Evolutionary conservation across 1,140 invertebrate species (phyloP), one percentile per base, ranked within the genome.

Genomic region (Amphibalanus amphitrite): DNA sequence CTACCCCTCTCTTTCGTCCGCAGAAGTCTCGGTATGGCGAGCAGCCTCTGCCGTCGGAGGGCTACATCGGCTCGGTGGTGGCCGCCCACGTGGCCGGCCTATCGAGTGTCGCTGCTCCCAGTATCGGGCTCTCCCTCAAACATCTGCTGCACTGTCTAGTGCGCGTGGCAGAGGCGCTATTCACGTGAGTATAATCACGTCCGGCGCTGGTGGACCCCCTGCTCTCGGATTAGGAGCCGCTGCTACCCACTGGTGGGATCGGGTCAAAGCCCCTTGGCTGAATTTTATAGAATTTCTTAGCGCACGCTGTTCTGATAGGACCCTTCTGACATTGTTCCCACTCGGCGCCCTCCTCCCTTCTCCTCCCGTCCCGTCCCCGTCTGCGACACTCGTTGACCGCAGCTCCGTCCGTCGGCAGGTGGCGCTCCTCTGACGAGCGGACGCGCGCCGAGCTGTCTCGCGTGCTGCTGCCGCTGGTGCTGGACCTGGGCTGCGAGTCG

Each of bases 41-140:
- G 75, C 90, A 93, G 77, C 87, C 91, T 10, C 88, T 93, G 74
- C 90, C 90, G 29, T 87, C 88, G 0, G 91, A 93, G 78, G 91
- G 87, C 76, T 91, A 90, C 73, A 85, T 92, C 13, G 81, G 88
- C 72, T 84, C 84, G 30, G 78, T 83, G 47, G 76, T 83, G 30
- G 77, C 77, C 70, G 76, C 76, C 0, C 78, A 80, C 72, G 80
- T 86, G 20, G 82, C 82, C 28, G 83, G 83, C 17, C 74, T 88
- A 6, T 85, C 86, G 29, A 82, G 83, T 71, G 82, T 84, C 74
- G 78, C 82, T 29, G 79, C 78, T 1, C 89, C 87, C 76, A 84
- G 82, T 13, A 85, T 88, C 25, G 87, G 87, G 79, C 82, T 85
- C 20, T 89, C 88, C 0, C 77, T 90, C 70, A 88, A 88, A 75